Percentiles rank a stretch among this genome's conserved stretches.
Conservation (phyloP, 2,113 vertebrate genomes). For the Apteryx owenii region DNA sequence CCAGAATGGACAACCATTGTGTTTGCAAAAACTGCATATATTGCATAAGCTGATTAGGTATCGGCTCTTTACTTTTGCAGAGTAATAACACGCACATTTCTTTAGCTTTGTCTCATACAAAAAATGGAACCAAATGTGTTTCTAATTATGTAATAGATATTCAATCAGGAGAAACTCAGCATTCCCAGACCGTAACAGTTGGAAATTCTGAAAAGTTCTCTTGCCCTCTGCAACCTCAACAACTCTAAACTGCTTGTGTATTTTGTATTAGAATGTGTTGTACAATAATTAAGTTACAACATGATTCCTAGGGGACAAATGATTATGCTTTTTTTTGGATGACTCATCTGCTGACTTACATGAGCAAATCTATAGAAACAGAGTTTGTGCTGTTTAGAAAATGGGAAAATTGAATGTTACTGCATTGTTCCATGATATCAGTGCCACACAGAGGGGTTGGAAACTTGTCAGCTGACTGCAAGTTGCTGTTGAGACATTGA, state of each 20-base stretch:
- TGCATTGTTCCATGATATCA: neutral
- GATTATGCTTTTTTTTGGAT: slow-evolving; percentile 38
- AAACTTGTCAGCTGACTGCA: neutral
- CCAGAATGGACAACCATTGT: neutral
- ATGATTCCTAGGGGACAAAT: slow-evolving; percentile 36
- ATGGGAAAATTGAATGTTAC: neutral
- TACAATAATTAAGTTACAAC: slow-evolving; percentile 55
- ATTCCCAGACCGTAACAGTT: slow-evolving; percentile 30
- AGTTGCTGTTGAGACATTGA: neutral
- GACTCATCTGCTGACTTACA: slow-evolving; percentile 50
- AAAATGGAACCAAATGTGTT: slow-evolving; percentile 45
- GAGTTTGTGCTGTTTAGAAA: neutral
- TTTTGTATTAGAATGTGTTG: slow-evolving; percentile 40
- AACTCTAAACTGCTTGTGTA: neutral
- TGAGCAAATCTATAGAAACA: slow-evolving; percentile 2
- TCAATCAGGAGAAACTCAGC: slow-evolving; percentile 30
- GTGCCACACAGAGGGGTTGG: neutral
- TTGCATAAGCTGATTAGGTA: neutral
- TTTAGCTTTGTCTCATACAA: slow-evolving; percentile 23
- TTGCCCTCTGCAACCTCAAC: slow-evolving; percentile 29
- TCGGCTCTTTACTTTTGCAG: slow-evolving; percentile 14
- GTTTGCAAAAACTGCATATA: neutral
- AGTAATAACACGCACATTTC: slow-evolving; percentile 11
- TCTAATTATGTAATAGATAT: slow-evolving; percentile 38
- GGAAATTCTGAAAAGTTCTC: slow-evolving; percentile 50